These are phyloP conservation scores for Apodemus agrarius DNA, from an alignment of 2,797 vertebrate genomes.

Conservation along the genomic window DNA sequence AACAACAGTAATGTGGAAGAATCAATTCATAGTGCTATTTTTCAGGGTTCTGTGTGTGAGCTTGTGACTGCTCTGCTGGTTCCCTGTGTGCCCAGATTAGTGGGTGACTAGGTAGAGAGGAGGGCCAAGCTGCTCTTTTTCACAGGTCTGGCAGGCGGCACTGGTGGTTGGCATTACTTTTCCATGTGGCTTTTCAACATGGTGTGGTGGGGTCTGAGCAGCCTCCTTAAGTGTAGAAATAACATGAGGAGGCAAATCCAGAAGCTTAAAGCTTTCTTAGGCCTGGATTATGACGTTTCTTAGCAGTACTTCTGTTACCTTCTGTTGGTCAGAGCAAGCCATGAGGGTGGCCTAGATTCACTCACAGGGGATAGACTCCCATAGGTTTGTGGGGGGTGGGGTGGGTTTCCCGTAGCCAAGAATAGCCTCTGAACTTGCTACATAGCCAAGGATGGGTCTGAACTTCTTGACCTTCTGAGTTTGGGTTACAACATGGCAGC, in stretches of 20 bases:
- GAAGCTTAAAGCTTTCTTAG: not conserved
- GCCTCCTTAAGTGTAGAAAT: not conserved
- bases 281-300: not conserved
- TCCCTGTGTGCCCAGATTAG: not conserved
- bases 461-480: not conserved
- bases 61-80: not conserved
- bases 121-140: not conserved
- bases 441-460: not conserved
- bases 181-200: not conserved
- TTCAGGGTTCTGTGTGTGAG: not conserved
- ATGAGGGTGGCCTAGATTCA: not conserved
- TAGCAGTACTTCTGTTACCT: not conserved
- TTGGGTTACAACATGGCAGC: not conserved
- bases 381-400: not conserved
- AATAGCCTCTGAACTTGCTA: not conserved
- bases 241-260: not conserved
- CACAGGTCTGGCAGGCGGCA: not conserved
- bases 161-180: not conserved
- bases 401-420: not conserved
- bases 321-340: not conserved
- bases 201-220: not conserved
- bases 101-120: not conserved
- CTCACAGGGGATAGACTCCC: rapidly evolving
- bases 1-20: not conserved
- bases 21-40: not conserved